Evolutionary conservation across 2,888 invertebrate genomes (phyloP), one percentile per base, ranked within the genome.

Genomic region (Parnassius mnemosyne): DNA sequence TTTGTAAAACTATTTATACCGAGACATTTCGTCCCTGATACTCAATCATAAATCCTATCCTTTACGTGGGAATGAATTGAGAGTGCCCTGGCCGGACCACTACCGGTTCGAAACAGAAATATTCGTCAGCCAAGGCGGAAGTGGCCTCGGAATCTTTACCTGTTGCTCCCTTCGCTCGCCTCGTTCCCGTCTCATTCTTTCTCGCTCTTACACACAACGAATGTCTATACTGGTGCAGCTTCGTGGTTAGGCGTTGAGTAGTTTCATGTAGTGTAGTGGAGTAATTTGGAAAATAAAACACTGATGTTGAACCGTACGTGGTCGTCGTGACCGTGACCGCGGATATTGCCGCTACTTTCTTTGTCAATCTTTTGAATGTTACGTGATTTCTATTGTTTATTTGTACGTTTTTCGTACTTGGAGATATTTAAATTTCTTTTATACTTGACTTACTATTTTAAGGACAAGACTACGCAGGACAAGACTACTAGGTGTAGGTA

Each of bases 71-170:
- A 60, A 42, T 56, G 52, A 52, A 52, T 74, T 80, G 77, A 83
- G 81, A 83, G 84, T 79, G 83, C 81, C 81, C 87, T 89, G 90
- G 89, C 90, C 82, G 81, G 83, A 89, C 89, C 89, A 91, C 91
- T 90, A 91, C 91, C 91, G 91, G 91, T 91, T 90, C 84, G 85
- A 88, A 87, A 90, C 90, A 90, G 88, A 90, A 90, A 91, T 91
- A 91, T 91, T 91, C 90, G 91, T 89, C 91, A 88, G 90, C 90
- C 85, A 90, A 91, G 90, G 89, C 91, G 91, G 91, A 91, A 91
- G 90, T 91, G 89, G 89, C 90, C 90, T 91, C 91, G 90, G 90
- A 90, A 91, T 91, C 91, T 89, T 90, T 91, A 90, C 90, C 91
- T 90, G 91, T 91, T 90, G 90, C 90, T 90, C 91, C 90, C 89